Percentiles rank a stretch among this genome's conserved stretches.
Conservation (phyloP, 2,113 vertebrate species). For the Passer domesticus region DNA sequence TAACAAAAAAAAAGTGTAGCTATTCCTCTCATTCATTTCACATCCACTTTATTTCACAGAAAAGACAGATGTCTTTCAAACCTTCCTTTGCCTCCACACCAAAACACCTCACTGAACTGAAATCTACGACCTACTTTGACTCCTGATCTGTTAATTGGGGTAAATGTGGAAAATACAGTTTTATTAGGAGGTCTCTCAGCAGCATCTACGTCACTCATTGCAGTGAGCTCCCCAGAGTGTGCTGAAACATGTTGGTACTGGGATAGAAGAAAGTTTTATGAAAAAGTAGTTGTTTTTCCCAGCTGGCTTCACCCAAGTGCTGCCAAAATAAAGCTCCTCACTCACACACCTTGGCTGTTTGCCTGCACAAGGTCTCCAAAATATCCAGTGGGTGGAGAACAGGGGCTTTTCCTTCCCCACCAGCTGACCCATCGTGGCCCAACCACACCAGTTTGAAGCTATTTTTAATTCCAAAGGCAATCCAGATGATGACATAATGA, state of each 20-base stretch:
- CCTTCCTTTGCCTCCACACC: neutral
- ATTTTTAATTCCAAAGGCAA: neutral
- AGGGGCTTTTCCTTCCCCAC: neutral
- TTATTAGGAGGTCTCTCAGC: neutral
- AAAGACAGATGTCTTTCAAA: neutral
- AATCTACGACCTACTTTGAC: neutral
- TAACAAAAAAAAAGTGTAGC: neutral
- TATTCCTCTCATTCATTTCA: neutral
- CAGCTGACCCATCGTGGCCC: neutral
- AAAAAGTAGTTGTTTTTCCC: neutral
- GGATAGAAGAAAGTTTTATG: neutral
- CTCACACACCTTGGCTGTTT: neutral
- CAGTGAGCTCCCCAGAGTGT: neutral
- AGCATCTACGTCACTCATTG: neutral
- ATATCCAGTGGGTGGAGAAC: neutral
- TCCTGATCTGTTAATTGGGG: neutral
- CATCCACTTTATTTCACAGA: neutral
- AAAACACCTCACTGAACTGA: neutral
- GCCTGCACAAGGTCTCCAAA: neutral
- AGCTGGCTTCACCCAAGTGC: neutral
- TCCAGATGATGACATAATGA: neutral
- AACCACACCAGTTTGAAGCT: neutral
- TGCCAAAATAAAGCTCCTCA: slow-evolving; percentile 1
- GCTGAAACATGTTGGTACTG: neutral
- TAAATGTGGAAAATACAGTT: neutral